phyloP scores from a whole-genome alignment of 2,888 invertebrate genomes.

The Didymodactylos carnosus region DNA sequence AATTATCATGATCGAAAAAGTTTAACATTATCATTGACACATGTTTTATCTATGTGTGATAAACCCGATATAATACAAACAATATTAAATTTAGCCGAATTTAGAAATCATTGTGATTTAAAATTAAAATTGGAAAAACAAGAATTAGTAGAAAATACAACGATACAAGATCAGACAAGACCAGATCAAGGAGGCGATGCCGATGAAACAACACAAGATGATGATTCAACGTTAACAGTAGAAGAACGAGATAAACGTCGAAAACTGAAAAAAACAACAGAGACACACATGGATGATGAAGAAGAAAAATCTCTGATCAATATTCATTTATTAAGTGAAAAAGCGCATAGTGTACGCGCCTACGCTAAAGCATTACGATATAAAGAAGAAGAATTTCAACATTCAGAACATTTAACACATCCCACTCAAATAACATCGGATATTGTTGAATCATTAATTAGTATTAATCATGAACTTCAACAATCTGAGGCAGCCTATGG shows the following conservation, averaged over 20 bases:
- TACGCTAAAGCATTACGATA: conserved; percentile 67
- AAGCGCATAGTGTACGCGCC: conserved; percentile 74
- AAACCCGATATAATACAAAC: conserved; percentile 87
- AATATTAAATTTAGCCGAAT: conserved; percentile 85
- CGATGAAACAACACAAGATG: neutral
- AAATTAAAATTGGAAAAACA: neutral
- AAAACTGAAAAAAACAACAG: neutral
- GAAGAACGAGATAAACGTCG: neutral
- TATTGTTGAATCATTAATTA: conserved; percentile 6
- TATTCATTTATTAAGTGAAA: conserved; percentile 62
- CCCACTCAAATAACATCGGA: neutral
- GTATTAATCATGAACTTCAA: conserved; percentile 87
- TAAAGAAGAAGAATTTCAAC: conserved; percentile 76
- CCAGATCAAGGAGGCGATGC: neutral
- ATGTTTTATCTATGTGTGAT: conserved; percentile 48
- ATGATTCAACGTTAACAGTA: neutral
- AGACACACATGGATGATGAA: neutral
- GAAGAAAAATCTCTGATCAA: conserved; percentile 43
- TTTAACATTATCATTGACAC: conserved; percentile 62
- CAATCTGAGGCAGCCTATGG: conserved; percentile 95
- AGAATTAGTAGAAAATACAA: neutral
- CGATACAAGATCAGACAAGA: neutral
- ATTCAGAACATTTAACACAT: conserved; percentile 39
- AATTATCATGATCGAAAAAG: conserved; percentile 48
- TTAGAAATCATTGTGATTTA: conserved; percentile 89